Percentiles rank a stretch among this genome's conserved stretches.
Conservation (phyloP, 2,888 invertebrate genomes). For the Chouioia cunea region DNA sequence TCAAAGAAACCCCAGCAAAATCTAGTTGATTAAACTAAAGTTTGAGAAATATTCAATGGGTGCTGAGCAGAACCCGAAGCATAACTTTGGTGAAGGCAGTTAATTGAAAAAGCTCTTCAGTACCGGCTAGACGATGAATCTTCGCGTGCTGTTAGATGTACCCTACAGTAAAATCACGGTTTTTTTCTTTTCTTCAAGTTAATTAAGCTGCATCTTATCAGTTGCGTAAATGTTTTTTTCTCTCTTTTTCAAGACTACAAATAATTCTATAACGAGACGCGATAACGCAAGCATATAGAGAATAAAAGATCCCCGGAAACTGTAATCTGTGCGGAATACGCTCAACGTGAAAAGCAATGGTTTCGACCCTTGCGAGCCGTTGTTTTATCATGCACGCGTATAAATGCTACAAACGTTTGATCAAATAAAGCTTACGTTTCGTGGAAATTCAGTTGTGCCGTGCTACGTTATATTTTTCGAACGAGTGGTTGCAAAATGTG, state of each 20-base stretch:
- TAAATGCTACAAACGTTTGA: too few relatives aligned
- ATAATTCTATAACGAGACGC: conserved; percentile 31
- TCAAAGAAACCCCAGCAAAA: neutral
- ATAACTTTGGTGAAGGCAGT: conserved; percentile 37
- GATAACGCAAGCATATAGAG: conserved; percentile 18
- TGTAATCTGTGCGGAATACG: conserved; percentile 15
- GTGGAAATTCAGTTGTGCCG: too few relatives aligned
- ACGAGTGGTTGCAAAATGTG: neutral
- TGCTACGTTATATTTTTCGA: too few relatives aligned
- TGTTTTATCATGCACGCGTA: too few relatives aligned
- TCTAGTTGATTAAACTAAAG: conserved; percentile 40
- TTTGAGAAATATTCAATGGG: conserved; percentile 31
- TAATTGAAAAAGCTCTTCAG: conserved; percentile 45
- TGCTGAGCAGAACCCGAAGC: conserved; percentile 30
- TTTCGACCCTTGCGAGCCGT: too few relatives aligned
- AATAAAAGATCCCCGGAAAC: neutral
- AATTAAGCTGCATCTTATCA: conserved; percentile 46
- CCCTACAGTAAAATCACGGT: conserved; percentile 40
- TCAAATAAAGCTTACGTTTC: too few relatives aligned
- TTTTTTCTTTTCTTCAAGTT: conserved; percentile 33
- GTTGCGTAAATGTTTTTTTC: conserved; percentile 33
- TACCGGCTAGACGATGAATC: conserved; percentile 1
- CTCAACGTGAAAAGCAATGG: neutral
- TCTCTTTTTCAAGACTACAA: neutral
- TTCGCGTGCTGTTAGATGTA: conserved; percentile 20